Conservation (phyloP, 2,888 invertebrate genomes). For the Andrena bucephala region DNA sequence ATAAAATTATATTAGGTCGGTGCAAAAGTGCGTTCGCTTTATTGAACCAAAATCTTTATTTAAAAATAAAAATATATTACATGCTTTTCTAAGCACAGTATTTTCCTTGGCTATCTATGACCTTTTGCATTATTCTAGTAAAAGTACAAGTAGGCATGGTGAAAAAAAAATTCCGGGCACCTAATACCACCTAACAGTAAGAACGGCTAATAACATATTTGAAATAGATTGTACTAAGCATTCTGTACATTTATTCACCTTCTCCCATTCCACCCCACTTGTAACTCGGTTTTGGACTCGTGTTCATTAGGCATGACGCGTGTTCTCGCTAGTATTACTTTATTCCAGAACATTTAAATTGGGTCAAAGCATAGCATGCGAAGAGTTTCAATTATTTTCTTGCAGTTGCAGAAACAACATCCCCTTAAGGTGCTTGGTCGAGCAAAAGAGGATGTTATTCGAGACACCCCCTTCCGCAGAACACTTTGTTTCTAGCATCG, state of each 20-base stretch:
- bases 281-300: not conserved
- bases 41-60: no score
- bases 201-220: no score
- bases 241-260: not conserved
- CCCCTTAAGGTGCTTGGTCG: not conserved
- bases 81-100: no score
- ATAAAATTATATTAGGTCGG: no score
- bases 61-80: no score
- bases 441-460: slow-evolving; percentile 3
- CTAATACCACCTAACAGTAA: no score
- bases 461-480: not conserved
- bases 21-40: no score
- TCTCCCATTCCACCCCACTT: not conserved
- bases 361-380: not conserved
- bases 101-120: no score
- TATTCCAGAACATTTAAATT: not conserved
- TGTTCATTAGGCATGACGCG: not conserved
- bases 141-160: no score
- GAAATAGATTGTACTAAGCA: no score
- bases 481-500: not conserved
- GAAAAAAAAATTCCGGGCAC: no score
- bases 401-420: not conserved
- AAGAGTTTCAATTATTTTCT: slow-evolving; percentile 1
- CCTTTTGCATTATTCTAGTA: no score
- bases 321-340: not conserved